Evolutionary conservation across 2,888 invertebrate species (phyloP).

Genomic region (Drosophila histrio): DNA sequence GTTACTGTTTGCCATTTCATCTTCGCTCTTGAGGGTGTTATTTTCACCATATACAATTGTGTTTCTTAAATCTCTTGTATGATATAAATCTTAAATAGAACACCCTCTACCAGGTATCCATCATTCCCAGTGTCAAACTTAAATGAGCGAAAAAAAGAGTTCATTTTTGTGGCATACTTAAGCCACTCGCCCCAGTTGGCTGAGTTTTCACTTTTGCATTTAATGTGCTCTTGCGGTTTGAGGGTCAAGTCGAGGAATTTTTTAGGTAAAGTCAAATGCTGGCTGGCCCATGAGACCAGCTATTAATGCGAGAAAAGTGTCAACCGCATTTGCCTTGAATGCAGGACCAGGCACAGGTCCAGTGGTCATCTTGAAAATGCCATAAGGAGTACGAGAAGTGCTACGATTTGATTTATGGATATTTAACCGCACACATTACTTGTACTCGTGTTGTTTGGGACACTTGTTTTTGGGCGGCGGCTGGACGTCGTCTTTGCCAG

Average conservation of each 20-base stretch:
- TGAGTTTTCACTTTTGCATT: slow-evolving; percentile 69
- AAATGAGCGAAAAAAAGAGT: slow-evolving; percentile 36
- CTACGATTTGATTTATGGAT: slow-evolving; percentile 83
- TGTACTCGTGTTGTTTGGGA: slow-evolving; percentile 54
- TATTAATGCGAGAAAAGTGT: slow-evolving; percentile 78
- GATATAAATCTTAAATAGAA: background rate
- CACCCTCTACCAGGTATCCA: slow-evolving; percentile 21
- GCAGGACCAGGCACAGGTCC: slow-evolving; percentile 33
- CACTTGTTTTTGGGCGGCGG: slow-evolving; percentile 57
- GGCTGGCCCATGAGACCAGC: slow-evolving; percentile 46
- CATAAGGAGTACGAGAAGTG: slow-evolving; percentile 49
- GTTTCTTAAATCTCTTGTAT: background rate
- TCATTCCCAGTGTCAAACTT: slow-evolving; percentile 32
- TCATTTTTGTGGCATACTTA: slow-evolving; percentile 47
- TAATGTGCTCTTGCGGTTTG: slow-evolving; percentile 78
- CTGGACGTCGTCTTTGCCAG: slow-evolving; percentile 63
- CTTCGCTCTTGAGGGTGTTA: no score
- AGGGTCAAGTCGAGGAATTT: slow-evolving; percentile 77
- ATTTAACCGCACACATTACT: slow-evolving; percentile 83
- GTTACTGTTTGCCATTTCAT: no score
- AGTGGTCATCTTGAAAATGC: slow-evolving; percentile 77
- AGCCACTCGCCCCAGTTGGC: slow-evolving; percentile 24
- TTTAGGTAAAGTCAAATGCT: slow-evolving; percentile 50
- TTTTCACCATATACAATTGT: no score
- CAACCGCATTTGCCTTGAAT: slow-evolving; percentile 75